Evolutionary conservation across 2,888 invertebrate species (phyloP), one percentile per base, ranked within the genome.

Genomic region (Monochamus alternatus): DNA sequence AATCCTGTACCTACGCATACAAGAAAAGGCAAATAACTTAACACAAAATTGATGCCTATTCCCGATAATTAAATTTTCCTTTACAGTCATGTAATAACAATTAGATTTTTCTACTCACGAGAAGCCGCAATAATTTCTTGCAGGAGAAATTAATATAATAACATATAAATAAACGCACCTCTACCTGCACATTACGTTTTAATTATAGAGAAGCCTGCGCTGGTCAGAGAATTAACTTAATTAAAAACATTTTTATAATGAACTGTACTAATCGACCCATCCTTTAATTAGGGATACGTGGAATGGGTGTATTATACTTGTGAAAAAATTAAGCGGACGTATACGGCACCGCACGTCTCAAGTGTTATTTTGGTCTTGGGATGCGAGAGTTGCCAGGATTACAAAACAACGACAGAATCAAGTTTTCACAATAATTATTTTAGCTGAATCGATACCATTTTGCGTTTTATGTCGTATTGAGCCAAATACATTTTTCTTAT

Each of bases 211-310:
- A 71, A 78, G 76, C 67, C 66, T 68, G 78, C 75, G 78, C 76
- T 79, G 80, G 75, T 77, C 79, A 75, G 75, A 70, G 78, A 82
- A 82, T 80, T 79, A 76, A 81, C 78, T 79, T 81, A 79, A 82
- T 82, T 82, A 82, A 82, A 80, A 80, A 76, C 81, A 77, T 79
- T 81, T 77, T 77, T 78, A 78, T 82, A 81, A 82, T 82, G 80
- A 81, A 78, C 75, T 66, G 76, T 81, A 77, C 76, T 80, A 78
- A 78, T 78, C 75, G 80, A 71, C 74, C 67, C 60, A 72, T 65
- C 79, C 77, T 75, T 74, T 70, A 71, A 78, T 76, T 76, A 75
- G 64, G 73, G 67, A 65, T 65, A 51, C 67, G 58, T 59, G 58
- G 58, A 55, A 68, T 44, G 43, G 44, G 30, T 43, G 14, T 58